Base-by-base conservation (phyloP, 1,140 invertebrate species). In the Ceratosolen solmsi region DNA sequence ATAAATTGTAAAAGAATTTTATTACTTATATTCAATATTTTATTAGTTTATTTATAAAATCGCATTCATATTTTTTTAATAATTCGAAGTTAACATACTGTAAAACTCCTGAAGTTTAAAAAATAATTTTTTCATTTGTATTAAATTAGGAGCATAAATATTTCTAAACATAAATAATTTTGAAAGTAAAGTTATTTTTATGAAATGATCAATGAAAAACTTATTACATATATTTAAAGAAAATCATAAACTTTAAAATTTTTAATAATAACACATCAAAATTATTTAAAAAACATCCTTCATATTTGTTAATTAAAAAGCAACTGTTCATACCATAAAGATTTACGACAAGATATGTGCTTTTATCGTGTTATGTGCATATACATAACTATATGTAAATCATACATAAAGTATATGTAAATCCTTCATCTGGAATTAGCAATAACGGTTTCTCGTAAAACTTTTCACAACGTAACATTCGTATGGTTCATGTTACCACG, bases 1-100 rank as follows among this genome's bases (percentile, higher is more conserved):
- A n/a, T n/a, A 63, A 54, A 79, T 79, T 80, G 63, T 27, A 80
- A 68, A 60, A 22, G 25, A 80, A 33, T 25, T 80, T 51, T 72
- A 58, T 41, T 54, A 36, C 30, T 70, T 70, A 51, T 13, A 17
- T 73, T 73, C 17, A 79, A 56, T 60, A 46, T 58, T 79, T 72
- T 38, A 79, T 72, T 72, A 51, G 33, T 41, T 3, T 72, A 79
- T 79, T 79, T 79, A 79, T 68, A 79, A 41, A 5, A 7, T 73
- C 25, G 33, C 63, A 13, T 80, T 46, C 46, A 71, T 58, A 58
- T 33, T n/a, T 46, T 25, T 27, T 9, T 27, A 65, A 65, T 65
- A 77, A 49, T 68, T 51, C 22, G 51, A 65, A 68, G 8, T 51
- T 38, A 77, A 76, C 17, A 49, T 38, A n/a, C 56, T 25, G 56